Conservation (phyloP, 2,888 invertebrate species). For the Pocota personata region DNA sequence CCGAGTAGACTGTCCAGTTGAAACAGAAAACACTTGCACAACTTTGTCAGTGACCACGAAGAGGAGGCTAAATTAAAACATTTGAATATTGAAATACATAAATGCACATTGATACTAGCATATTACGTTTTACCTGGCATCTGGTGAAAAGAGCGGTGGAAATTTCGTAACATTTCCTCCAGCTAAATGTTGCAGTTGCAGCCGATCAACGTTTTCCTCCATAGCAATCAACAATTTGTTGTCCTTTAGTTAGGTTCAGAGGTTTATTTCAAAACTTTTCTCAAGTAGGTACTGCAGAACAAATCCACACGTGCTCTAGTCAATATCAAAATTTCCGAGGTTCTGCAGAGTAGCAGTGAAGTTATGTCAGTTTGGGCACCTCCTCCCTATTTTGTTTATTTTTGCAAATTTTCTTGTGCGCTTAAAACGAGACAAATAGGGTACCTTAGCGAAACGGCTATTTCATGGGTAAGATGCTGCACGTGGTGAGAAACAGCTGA, state of each 20-base stretch:
- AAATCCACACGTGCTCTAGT: constrained; percentile 25
- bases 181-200: constrained; percentile 85
- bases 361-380: not conserved
- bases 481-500: not conserved
- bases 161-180: constrained; percentile 86
- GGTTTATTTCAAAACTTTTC: not conserved
- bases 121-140: constrained; percentile 84
- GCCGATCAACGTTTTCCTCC: constrained; percentile 80
- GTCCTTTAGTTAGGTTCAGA: not conserved
- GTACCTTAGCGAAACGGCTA: no score
- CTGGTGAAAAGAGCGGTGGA: constrained; percentile 86
- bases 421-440: not conserved
- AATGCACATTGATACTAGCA: not conserved
- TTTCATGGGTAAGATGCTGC: no score
- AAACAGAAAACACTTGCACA: constrained; percentile 86
- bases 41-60: constrained; percentile 85
- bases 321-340: not conserved
- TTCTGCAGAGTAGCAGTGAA: not conserved
- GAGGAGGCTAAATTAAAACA: constrained; percentile 83
- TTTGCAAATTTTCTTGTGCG: not conserved
- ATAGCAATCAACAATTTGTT: constrained; percentile 58
- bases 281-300: not conserved
- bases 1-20: constrained; percentile 86
- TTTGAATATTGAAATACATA: constrained; percentile 2
- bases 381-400: not conserved